Evolutionary conservation across 2,888 invertebrate species (phyloP), one percentile per base, ranked within the genome.

Genomic region (Drosophila picticornis): DNA sequence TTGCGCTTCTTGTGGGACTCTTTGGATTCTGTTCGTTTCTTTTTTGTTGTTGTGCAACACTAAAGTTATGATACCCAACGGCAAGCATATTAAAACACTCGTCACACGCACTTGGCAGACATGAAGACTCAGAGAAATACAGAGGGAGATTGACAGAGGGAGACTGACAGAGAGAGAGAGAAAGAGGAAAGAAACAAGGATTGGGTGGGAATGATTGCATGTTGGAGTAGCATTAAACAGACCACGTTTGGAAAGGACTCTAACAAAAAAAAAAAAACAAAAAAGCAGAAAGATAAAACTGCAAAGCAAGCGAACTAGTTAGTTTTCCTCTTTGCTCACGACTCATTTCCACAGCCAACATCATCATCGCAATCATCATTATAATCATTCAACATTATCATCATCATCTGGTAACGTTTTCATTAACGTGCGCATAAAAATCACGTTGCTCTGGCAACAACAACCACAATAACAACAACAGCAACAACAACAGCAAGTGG

Each of bases 401-500:
- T 36, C 67, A 78, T 63, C 66, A 75, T 56, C 43, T 61, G 72
- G 64, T 57, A 72, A 80, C 63, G 73, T 86, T 84, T 84, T 88
- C 88, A 84, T 84, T 84, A 84, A 84, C 68, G 74, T 87, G 68
- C 65, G 68, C 88, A 82, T 75, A 73, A 74, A 79, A 88, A 84
- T 90, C 90, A 83, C 81, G 83, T 91, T 85, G 79, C 76, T 70
- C 58, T 34, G 72, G 76, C 84, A 80, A 75, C 68, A 81, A 75
- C 65, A 80, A 63, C 48, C 38, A 55, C 31, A 71, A 13, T 60
- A 69, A 25, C 46, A 60, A 40, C 84, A 77, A 72, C 68, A 80
- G 73, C 65, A 80, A 66, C 36, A 56, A 55, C 27, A 80, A 66
- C 36, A 56, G 51, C 27, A 60, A 40, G 11, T 27, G 9, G 32